phyloP scores from a whole-genome alignment of 1,140 invertebrate genomes.

The Euglossa dilemma region DNA sequence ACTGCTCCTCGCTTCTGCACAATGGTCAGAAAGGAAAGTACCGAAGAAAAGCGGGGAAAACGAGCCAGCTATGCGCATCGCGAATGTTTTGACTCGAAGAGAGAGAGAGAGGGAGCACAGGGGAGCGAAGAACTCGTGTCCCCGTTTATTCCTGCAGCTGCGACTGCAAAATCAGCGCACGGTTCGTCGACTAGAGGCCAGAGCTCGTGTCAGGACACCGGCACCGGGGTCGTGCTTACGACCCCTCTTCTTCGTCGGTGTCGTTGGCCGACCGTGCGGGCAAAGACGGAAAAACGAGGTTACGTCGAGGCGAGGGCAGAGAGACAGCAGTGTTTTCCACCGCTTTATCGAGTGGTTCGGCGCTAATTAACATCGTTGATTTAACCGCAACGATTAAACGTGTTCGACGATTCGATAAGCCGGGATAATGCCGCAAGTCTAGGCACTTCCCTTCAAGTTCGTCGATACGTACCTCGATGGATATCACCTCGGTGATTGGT shows the following conservation, averaged over 20 bases:
- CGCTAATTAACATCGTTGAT: background rate
- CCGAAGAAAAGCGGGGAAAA: background rate
- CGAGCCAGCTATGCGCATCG: background rate
- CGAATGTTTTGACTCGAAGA: conserved; percentile 24
- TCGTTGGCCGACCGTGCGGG: conserved; percentile 25
- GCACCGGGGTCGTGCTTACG: conserved; percentile 27
- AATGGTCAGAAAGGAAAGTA: background rate
- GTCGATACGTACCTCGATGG: background rate
- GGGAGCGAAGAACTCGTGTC: conserved; percentile 17
- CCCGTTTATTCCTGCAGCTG: conserved; percentile 42
- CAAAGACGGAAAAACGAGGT: conserved; percentile 26
- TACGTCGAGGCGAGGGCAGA: background rate
- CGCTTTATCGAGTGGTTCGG: conserved; percentile 3
- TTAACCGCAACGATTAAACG: background rate
- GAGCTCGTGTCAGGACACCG: conserved; percentile 30
- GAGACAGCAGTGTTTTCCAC: background rate
- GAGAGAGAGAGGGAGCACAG: too few species aligned
- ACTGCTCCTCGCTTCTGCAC: too few species aligned
- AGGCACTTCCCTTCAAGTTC: background rate
- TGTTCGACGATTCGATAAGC: too few species aligned
- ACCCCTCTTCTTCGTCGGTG: conserved; percentile 37
- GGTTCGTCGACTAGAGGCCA: conserved; percentile 40
- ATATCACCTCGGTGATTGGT: background rate
- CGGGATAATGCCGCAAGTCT: background rate
- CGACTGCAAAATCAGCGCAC: conserved; percentile 38